Percentiles rank a stretch among this genome's conserved stretches.
These are phyloP conservation scores for Hymenopus coronatus DNA, from an alignment of 2,888 invertebrate species.

Conservation along the genomic window DNA sequence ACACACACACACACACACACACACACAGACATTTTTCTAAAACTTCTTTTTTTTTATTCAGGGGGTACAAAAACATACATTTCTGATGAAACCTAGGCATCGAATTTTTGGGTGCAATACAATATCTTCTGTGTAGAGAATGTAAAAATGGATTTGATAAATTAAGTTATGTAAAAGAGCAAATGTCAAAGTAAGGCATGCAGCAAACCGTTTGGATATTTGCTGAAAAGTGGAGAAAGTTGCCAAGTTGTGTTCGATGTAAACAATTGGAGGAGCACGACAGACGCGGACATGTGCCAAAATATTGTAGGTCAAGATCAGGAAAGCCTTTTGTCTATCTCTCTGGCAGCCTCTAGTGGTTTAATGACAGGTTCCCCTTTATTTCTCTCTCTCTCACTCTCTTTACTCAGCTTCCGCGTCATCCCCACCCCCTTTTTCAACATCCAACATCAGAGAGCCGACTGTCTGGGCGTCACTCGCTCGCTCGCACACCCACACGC, in stretches of 20 bases:
- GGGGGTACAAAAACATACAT: no score
- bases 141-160: no score
- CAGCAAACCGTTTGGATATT: no score
- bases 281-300: neutral
- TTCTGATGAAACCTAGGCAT: no score
- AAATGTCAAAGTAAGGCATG: no score
- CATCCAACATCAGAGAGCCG: constrained; percentile 16
- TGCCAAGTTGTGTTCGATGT: neutral
- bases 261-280: neutral
- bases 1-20: no score
- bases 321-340: neutral
- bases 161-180: no score
- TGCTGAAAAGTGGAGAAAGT: no score
- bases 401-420: neutral
- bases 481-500: constrained; percentile 8
- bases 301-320: constrained; percentile 17
- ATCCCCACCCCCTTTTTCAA: constrained; percentile 10
- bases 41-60: no score
- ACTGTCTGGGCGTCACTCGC: constrained; percentile 6
- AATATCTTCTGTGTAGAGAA: no score
- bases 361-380: constrained; percentile 25
- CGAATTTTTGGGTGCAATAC: no score
- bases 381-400: constrained; percentile 13
- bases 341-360: neutral
- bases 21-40: no score